These are phyloP conservation scores for Puffinus mauretanicus DNA, from an alignment of 2,113 vertebrate species.

Conservation along the genomic window DNA sequence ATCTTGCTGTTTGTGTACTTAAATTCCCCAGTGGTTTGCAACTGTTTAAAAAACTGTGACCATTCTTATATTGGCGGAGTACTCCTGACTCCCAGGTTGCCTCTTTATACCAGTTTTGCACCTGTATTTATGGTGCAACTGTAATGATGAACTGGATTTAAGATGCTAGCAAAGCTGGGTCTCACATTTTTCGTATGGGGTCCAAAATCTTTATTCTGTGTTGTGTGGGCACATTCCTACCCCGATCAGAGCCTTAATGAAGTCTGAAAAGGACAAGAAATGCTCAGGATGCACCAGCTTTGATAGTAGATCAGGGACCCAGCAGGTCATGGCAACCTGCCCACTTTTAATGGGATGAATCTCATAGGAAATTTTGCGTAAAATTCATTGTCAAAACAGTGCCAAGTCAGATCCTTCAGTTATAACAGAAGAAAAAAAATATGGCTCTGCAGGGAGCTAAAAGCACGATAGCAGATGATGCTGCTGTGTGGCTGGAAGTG, in stretches of 20 bases:
- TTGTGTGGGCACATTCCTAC: background rate
- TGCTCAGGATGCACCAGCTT: background rate
- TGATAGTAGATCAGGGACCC: conserved; percentile 12
- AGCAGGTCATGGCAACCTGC: conserved; percentile 54
- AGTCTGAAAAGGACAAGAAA: conserved; percentile 2
- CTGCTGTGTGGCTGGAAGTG: background rate
- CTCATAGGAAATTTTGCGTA: conserved; percentile 53
- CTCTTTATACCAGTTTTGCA: background rate
- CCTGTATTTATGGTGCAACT: background rate
- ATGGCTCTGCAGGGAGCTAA: conserved; percentile 19
- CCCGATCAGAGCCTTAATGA: background rate
- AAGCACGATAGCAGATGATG: background rate
- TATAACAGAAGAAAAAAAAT: conserved; percentile 1
- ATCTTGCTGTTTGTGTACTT: background rate
- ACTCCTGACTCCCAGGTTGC: background rate
- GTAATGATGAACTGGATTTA: background rate
- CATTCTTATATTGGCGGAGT: background rate
- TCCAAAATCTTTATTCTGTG: background rate
- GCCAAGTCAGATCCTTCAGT: conserved; percentile 10
- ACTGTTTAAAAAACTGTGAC: background rate
- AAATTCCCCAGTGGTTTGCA: background rate
- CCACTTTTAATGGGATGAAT: conserved; percentile 56
- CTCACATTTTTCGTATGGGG: background rate
- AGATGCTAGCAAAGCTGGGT: background rate
- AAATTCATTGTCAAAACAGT: conserved; percentile 54